These are phyloP conservation scores for Dunckerocampus dactyliophorus DNA, from an alignment of 2,113 vertebrate genomes.

Conservation along the genomic window DNA sequence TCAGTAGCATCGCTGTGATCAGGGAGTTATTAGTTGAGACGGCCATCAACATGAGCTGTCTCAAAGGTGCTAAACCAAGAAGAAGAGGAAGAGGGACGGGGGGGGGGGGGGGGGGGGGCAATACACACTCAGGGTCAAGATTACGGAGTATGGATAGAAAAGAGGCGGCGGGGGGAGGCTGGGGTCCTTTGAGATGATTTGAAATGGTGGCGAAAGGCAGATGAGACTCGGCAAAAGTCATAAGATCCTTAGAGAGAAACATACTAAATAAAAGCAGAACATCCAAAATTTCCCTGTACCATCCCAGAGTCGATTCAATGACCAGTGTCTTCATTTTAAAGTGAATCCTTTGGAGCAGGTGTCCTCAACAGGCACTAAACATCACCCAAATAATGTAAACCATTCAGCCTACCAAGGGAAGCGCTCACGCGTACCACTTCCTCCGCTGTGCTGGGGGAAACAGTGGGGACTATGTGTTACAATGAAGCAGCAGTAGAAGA, in stretches of 20 bases:
- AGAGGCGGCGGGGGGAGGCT: conserved; percentile 43
- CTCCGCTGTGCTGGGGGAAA: too few species aligned
- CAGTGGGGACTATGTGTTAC: too few species aligned
- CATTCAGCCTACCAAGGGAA: too few species aligned
- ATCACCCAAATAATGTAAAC: too few species aligned
- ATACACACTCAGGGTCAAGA: conserved; percentile 45
- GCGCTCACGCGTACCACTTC: too few species aligned
- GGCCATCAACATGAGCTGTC: conserved; percentile 58
- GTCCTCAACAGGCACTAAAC: too few species aligned
- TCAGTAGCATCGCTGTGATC: conserved; percentile 49
- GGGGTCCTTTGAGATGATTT: conserved; percentile 29
- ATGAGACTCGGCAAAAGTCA: conserved; percentile 22
- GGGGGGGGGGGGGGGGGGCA: conserved; percentile 25
- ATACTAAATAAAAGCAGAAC: too few species aligned
- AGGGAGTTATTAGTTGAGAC: conserved; percentile 55
- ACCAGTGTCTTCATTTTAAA: too few species aligned
- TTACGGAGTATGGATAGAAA: conserved; percentile 42
- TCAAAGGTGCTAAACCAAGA: conserved; percentile 48
- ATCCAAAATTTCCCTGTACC: too few species aligned
- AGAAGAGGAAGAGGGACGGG: neutral
- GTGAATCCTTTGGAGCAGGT: too few species aligned
- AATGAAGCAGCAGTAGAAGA: too few species aligned
- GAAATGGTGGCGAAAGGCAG: conserved; percentile 16
- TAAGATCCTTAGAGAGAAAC: neutral
- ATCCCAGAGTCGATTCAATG: too few species aligned